Percentiles rank a stretch among this genome's conserved stretches.
Evolutionary conservation across 2,113 vertebrate genomes (phyloP).

Genomic region (Chlorodrepanis virens): DNA sequence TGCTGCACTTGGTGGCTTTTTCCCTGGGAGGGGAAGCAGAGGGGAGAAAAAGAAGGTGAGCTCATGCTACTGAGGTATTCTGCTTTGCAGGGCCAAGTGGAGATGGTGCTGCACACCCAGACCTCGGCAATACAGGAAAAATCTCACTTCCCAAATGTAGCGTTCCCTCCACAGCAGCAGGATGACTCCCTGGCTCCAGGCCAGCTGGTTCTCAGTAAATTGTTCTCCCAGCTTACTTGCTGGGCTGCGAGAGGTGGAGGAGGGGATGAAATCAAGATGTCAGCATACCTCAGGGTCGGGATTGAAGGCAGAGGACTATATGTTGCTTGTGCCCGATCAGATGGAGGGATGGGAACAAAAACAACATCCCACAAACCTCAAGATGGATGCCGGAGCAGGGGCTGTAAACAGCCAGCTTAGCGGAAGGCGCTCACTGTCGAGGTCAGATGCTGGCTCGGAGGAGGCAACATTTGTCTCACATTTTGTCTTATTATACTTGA

Average conservation of each 20-base stretch:
- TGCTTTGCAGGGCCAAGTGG: not conserved
- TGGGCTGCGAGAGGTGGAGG: not conserved
- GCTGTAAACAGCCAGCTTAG: not conserved
- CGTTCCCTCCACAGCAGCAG: not conserved
- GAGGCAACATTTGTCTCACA: not conserved
- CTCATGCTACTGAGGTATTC: not conserved
- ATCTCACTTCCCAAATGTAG: not conserved
- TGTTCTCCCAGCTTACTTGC: not conserved
- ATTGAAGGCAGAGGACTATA: not conserved
- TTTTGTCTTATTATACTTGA: not conserved
- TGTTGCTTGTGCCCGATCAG: not conserved
- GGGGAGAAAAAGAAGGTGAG: not conserved
- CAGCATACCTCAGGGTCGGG: not conserved
- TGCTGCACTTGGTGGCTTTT: not conserved
- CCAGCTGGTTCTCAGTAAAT: not conserved
- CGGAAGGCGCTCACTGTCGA: not conserved
- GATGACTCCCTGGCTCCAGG: not conserved
- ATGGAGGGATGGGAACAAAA: not conserved
- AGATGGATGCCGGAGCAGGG: not conserved
- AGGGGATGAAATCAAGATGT: not conserved
- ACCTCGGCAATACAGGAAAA: not conserved
- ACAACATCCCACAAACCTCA: not conserved
- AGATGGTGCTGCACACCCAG: not conserved
- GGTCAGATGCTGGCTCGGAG: conserved; percentile 7
- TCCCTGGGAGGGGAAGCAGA: not conserved